phyloP scores from a whole-genome alignment of 30 jellyfish, hydroid and myxozoan genomes.

The Turritopsis rubra region DNA sequence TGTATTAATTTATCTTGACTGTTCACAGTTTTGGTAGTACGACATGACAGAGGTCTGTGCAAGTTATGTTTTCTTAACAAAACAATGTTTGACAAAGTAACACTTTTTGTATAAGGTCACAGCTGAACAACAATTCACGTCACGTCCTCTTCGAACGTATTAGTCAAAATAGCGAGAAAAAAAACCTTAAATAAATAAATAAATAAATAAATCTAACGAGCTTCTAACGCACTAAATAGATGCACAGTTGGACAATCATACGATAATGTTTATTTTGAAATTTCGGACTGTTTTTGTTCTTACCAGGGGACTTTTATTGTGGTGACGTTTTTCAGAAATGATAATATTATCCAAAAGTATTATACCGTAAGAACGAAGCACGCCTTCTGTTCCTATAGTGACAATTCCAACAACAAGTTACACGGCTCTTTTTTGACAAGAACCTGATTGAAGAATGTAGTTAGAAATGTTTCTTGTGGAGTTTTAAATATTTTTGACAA shows the following conservation, averaged over 20 bases:
- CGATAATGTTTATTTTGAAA: neutral
- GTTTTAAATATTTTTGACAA: too few relatives aligned
- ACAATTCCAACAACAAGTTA: neutral
- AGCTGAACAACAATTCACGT: neutral
- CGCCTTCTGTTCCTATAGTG: neutral
- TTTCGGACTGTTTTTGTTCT: neutral
- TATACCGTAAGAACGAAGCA: neutral
- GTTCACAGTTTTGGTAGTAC: neutral
- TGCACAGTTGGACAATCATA: neutral
- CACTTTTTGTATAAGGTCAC: neutral
- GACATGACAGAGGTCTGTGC: neutral
- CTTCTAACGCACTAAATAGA: too few relatives aligned
- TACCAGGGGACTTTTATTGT: neutral
- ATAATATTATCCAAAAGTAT: neutral
- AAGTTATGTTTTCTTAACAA: neutral
- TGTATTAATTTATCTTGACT: too few relatives aligned
- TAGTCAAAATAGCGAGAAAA: neutral
- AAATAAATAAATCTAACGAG: neutral
- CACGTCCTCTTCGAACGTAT: neutral
- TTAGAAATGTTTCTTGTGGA: too few relatives aligned
- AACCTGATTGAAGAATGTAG: too few relatives aligned
- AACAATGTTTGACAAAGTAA: neutral
- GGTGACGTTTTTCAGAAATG: neutral
- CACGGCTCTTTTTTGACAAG: too few relatives aligned
- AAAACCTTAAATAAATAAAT: neutral